Evolutionary conservation across 2,888 invertebrate genomes (phyloP).

Genomic region (Pyrrhosoma nymphula): DNA sequence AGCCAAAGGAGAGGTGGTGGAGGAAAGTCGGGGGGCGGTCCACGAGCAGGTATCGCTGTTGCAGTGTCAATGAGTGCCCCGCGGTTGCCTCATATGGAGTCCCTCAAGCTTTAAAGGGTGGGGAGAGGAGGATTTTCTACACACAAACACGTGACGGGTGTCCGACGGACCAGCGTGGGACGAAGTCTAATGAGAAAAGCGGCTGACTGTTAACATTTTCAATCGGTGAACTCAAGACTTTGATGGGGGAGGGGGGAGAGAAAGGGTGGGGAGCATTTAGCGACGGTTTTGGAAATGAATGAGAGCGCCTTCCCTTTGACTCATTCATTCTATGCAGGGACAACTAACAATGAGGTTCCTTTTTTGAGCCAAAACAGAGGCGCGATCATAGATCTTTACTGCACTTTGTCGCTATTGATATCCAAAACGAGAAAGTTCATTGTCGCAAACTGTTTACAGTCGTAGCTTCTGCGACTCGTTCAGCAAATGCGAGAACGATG

Average conservation of each 20-base stretch:
- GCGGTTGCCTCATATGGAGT: slow-evolving; percentile 35
- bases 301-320: neutral
- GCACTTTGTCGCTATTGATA: no score
- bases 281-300: slow-evolving; percentile 1
- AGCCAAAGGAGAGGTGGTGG: neutral
- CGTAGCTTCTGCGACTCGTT: no score
- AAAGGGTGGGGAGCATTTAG: neutral
- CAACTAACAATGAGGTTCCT: no score
- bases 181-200: slow-evolving; percentile 39
- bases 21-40: neutral
- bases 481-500: no score
- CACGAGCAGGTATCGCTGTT: slow-evolving; percentile 13
- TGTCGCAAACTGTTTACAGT: no score
- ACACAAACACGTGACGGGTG: neutral
- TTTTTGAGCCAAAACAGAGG: no score
- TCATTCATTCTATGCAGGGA: no score
- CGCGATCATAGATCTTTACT: no score
- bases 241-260: neutral
- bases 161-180: neutral
- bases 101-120: neutral
- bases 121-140: neutral
- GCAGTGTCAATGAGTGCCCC: slow-evolving; percentile 17
- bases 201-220: slow-evolving; percentile 47
- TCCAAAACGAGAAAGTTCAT: no score
- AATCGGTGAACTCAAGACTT: neutral